Evolutionary conservation across 2,888 invertebrate genomes (phyloP).

Genomic region (Ophonus ardosiacus): DNA sequence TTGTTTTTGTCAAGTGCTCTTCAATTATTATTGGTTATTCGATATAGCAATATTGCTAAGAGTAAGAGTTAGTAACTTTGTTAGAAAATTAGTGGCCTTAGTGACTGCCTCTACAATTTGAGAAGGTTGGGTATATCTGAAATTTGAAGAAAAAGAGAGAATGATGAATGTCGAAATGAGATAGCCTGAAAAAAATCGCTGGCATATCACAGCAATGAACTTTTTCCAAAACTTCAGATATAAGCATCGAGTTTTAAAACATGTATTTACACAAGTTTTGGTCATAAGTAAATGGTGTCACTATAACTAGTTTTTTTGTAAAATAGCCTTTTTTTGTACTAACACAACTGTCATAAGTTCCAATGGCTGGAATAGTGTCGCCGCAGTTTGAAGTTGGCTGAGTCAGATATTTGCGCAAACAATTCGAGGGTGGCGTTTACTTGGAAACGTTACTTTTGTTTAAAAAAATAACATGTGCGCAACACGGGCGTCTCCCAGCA

Average conservation of each 20-base stretch:
- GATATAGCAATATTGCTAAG: no score
- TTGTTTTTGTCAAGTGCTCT: no score
- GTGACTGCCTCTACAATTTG: conserved; percentile 48
- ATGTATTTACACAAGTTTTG: conserved; percentile 43
- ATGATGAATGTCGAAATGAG: conserved; percentile 11
- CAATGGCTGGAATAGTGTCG: conserved; percentile 62
- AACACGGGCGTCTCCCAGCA: conserved; percentile 8
- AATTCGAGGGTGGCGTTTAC: conserved; percentile 26
- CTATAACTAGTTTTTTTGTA: conserved; percentile 55
- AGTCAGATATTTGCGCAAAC: conserved; percentile 63
- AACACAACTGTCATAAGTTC: conserved; percentile 63
- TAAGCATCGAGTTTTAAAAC: conserved; percentile 31
- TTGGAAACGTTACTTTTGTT: conserved; percentile 59
- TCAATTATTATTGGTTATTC: no score
- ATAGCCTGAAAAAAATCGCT: conserved; percentile 7
- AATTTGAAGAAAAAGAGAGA: conserved; percentile 25
- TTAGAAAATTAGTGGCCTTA: background rate
- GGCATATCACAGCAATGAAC: conserved; percentile 33
- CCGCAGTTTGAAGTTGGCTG: conserved; percentile 26
- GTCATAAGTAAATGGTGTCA: conserved; percentile 53
- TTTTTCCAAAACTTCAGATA: conserved; percentile 49
- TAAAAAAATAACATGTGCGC: conserved; percentile 62
- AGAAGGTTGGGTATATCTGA: conserved; percentile 26
- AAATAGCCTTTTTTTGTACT: conserved; percentile 64
- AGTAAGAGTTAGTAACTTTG: no score